Evolutionary conservation across 2,888 invertebrate species (phyloP).

Genomic region (Myathropa florea): DNA sequence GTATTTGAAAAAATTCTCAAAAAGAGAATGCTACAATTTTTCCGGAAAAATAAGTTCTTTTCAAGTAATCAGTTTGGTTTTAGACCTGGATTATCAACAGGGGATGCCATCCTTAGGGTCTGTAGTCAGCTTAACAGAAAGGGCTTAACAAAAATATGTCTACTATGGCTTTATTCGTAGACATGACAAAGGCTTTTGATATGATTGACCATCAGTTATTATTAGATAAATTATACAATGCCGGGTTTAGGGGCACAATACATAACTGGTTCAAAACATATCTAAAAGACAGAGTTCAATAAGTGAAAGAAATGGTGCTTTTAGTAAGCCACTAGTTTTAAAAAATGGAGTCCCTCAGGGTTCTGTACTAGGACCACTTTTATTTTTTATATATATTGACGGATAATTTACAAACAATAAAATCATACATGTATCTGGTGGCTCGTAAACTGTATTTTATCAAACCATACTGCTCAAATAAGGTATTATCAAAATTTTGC

Average conservation of each 20-base stretch:
- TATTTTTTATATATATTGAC: constrained; percentile 20
- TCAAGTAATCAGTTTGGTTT: too few relatives aligned
- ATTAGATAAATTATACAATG: constrained; percentile 13
- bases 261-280: neutral
- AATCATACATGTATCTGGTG: too few relatives aligned
- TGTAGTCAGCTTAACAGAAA: too few relatives aligned
- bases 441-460: too few relatives aligned
- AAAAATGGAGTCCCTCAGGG: constrained; percentile 9
- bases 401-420: neutral
- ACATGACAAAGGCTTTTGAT: too few relatives aligned
- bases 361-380: constrained; percentile 8
- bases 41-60: too few relatives aligned
- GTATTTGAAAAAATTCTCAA: too few relatives aligned
- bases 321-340: neutral
- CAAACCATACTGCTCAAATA: too few relatives aligned
- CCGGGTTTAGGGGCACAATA: constrained; percentile 25
- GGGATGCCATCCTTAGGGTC: constrained; percentile 15
- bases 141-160: too few relatives aligned
- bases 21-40: neutral
- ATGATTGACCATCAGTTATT: neutral
- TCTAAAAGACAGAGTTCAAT: neutral
- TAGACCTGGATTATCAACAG: too few relatives aligned
- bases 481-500: too few relatives aligned
- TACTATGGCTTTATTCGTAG: too few relatives aligned
- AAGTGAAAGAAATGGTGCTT: neutral